Percentiles rank a stretch among this genome's conserved stretches.
Conservation (phyloP, 2,797 vertebrate genomes). For the Manis pentadactyla region DNA sequence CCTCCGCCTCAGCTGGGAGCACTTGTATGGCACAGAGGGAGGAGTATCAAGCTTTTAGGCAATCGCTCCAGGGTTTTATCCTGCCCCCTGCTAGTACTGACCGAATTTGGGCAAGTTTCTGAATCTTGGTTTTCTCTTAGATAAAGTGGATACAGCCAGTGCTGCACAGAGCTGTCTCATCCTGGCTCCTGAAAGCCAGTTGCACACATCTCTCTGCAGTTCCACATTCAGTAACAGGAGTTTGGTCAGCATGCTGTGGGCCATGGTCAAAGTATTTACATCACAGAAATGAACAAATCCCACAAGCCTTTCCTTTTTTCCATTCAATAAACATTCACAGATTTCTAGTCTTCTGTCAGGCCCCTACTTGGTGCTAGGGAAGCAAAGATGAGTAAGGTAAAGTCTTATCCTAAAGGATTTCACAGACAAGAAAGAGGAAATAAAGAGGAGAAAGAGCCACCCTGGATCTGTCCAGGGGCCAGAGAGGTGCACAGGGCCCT, state of each 20-base stretch:
- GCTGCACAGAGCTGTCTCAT: neutral
- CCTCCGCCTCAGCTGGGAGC: neutral
- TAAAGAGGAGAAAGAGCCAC: neutral
- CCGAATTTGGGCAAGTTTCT: neutral
- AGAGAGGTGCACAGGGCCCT: neutral
- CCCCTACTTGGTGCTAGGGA: neutral
- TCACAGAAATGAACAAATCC: neutral
- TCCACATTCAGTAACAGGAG: neutral
- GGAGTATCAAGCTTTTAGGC: accelerated
- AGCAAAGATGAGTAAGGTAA: neutral
- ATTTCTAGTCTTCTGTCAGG: neutral
- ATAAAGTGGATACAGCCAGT: neutral
- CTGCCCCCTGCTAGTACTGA: neutral
- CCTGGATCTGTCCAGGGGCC: neutral
- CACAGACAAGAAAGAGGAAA: neutral
- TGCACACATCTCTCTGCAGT: neutral
- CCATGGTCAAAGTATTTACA: neutral
- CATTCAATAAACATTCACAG: neutral
- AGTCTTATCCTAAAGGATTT: neutral
- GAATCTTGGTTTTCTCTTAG: conserved; percentile 2
- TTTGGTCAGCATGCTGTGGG: neutral
- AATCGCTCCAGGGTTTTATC: neutral
- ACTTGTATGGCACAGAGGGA: accelerated
- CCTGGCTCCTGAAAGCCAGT: neutral
- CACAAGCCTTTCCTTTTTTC: neutral